A percentile compares a stretch with the other conserved stretches of the same genome.
Evolutionary conservation across 2,797 vertebrate genomes (phyloP).

Genomic region (Sebastes wilsoni): DNA sequence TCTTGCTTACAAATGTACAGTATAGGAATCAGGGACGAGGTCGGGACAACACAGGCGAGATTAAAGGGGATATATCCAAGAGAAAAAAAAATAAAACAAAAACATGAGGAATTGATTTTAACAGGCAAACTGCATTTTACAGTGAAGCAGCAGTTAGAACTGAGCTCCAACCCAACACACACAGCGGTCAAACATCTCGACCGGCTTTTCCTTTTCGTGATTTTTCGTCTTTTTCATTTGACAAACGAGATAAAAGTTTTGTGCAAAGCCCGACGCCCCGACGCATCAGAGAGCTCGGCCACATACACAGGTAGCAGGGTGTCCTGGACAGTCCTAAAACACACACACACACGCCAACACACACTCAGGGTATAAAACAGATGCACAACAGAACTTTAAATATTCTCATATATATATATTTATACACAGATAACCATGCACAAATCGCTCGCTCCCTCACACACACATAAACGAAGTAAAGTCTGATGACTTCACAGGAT

Average conservation of each 20-base stretch:
- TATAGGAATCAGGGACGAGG: neutral
- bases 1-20: neutral
- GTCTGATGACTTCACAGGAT: slow-evolving; percentile 46
- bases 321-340: slow-evolving; percentile 8
- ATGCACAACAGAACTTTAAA: slow-evolving; percentile 69
- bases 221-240: neutral
- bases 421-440: slow-evolving; percentile 45
- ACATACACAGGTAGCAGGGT: neutral
- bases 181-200: neutral
- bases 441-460: slow-evolving; percentile 7
- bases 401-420: slow-evolving; percentile 63
- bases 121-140: neutral
- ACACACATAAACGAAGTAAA: slow-evolving; percentile 37
- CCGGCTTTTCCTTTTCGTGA: neutral
- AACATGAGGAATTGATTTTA: neutral
- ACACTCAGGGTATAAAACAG: slow-evolving; percentile 64
- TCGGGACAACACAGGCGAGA: neutral
- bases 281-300: neutral
- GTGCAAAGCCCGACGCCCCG: slow-evolving; percentile 63
- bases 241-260: slow-evolving; percentile 45
- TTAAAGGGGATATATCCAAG: neutral
- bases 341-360: slow-evolving; percentile 14
- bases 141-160: neutral
- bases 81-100: neutral
- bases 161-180: neutral